A percentile compares a stretch with the other conserved stretches of the same genome.
phyloP scores from a whole-genome alignment of 2,888 invertebrate species.

The Chloroclystis v-ata region DNA sequence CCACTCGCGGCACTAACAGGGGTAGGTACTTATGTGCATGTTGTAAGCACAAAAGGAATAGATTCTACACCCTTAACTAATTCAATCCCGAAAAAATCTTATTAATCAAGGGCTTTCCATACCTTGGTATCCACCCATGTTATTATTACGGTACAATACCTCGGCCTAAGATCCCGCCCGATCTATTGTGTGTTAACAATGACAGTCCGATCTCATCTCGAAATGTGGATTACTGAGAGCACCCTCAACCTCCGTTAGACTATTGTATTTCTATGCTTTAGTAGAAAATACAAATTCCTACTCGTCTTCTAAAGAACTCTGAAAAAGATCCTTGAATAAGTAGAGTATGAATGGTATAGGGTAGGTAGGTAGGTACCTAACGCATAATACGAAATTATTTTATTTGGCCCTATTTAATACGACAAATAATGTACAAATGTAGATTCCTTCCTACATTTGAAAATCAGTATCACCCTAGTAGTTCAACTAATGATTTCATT shows the following conservation, averaged over 20 bases:
- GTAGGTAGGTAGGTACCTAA: too few species aligned
- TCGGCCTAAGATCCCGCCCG: slow-evolving; percentile 5
- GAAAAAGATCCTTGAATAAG: background rate
- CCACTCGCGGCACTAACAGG: too few species aligned
- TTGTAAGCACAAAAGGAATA: too few species aligned
- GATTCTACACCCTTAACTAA: background rate
- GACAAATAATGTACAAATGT: too few species aligned
- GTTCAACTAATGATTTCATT: too few species aligned
- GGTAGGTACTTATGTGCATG: too few species aligned
- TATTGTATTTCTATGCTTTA: slow-evolving; percentile 7
- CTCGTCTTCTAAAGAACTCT: background rate
- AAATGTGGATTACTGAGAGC: slow-evolving; percentile 30
- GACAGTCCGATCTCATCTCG: slow-evolving; percentile 18
- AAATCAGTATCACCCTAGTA: too few species aligned
- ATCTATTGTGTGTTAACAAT: slow-evolving; percentile 20
- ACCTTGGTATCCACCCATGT: background rate
- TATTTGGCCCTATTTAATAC: too few species aligned
- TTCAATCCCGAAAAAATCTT: background rate
- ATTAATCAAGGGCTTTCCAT: background rate
- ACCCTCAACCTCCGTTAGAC: slow-evolving; percentile 5
- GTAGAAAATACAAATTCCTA: background rate
- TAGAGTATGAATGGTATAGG: too few species aligned
- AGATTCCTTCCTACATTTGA: too few species aligned
- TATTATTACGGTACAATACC: slow-evolving; percentile 1
- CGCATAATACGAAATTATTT: too few species aligned